phyloP scores from a whole-genome alignment of 2,797 vertebrate genomes.

The Iguana delicatissima region DNA sequence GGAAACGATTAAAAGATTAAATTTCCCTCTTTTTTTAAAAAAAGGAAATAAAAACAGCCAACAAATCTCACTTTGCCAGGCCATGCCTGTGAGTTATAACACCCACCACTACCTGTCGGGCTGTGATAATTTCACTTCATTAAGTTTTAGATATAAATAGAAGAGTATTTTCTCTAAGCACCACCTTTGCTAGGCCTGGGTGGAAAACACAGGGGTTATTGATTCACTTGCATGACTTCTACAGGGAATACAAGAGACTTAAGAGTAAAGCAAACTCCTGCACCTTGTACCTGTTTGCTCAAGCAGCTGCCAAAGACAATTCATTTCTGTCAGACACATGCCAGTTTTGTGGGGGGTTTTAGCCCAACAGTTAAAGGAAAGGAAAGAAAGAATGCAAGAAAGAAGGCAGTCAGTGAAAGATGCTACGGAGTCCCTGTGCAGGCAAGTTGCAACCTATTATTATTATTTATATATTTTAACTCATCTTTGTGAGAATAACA shows the following conservation, averaged over 20 bases:
- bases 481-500: neutral
- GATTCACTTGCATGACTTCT: slow-evolving; percentile 76
- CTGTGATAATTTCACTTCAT: slow-evolving; percentile 92
- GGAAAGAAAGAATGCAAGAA: slow-evolving; percentile 15
- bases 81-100: slow-evolving; percentile 80
- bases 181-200: slow-evolving; percentile 79
- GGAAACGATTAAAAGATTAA: slow-evolving; percentile 86
- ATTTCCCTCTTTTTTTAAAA: slow-evolving; percentile 71
- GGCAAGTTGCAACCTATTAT: neutral
- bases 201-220: slow-evolving; percentile 83
- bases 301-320: slow-evolving; percentile 66
- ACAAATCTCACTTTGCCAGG: slow-evolving; percentile 77
- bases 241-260: slow-evolving; percentile 71
- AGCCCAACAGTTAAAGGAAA: neutral
- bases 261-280: slow-evolving; percentile 61
- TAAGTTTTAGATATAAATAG: slow-evolving; percentile 90
- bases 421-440: neutral
- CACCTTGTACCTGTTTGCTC: slow-evolving; percentile 70
- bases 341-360: slow-evolving; percentile 36
- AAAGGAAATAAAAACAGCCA: slow-evolving; percentile 92
- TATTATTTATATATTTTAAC: neutral
- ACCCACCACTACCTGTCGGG: slow-evolving; percentile 78
- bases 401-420: slow-evolving; percentile 29
- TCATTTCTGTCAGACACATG: slow-evolving; percentile 66
- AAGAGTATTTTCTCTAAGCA: slow-evolving; percentile 84